Conservation (phyloP, 2,113 vertebrate species). For the Takifugu flavidus region DNA sequence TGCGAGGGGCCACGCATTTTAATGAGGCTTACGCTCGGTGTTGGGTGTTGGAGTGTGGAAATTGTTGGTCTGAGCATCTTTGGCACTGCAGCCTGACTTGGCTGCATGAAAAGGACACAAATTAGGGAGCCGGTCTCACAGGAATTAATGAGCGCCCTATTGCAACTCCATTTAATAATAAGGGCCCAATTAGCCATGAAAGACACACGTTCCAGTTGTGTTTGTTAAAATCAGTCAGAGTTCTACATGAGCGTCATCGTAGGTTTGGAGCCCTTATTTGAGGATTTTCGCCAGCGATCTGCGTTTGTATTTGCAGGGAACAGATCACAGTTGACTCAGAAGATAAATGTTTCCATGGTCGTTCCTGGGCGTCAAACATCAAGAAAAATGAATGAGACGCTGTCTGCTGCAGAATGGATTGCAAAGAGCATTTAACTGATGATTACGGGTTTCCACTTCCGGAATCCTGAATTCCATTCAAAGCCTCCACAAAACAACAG, state of each 20-base stretch:
- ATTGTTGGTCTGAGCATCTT: constrained; percentile 47
- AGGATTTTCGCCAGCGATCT: constrained; percentile 18
- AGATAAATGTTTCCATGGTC: constrained; percentile 49
- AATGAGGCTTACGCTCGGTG: constrained; percentile 53
- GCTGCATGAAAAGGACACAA: constrained; percentile 32
- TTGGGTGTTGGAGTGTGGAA: constrained; percentile 49
- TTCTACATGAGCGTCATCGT: neutral
- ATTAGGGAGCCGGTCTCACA: constrained; percentile 19
- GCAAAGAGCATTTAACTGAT: too few species aligned
- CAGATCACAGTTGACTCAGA: constrained; percentile 53
- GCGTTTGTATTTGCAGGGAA: constrained; percentile 37
- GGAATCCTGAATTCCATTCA: too few species aligned
- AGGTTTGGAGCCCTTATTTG: constrained; percentile 18
- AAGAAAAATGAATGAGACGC: constrained; percentile 15
- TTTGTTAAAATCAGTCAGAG: neutral
- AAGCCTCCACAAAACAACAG: too few species aligned
- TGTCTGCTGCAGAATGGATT: neutral
- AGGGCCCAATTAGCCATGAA: constrained; percentile 37
- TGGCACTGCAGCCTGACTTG: constrained; percentile 46
- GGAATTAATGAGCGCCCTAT: constrained; percentile 41
- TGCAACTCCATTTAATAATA: constrained; percentile 51
- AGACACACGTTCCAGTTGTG: constrained; percentile 9
- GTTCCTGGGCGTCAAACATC: constrained; percentile 21
- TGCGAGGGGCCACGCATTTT: constrained; percentile 56
- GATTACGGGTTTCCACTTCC: too few species aligned